Evolutionary conservation across 2,888 invertebrate species (phyloP).

Genomic region (Parnassius apollo): DNA sequence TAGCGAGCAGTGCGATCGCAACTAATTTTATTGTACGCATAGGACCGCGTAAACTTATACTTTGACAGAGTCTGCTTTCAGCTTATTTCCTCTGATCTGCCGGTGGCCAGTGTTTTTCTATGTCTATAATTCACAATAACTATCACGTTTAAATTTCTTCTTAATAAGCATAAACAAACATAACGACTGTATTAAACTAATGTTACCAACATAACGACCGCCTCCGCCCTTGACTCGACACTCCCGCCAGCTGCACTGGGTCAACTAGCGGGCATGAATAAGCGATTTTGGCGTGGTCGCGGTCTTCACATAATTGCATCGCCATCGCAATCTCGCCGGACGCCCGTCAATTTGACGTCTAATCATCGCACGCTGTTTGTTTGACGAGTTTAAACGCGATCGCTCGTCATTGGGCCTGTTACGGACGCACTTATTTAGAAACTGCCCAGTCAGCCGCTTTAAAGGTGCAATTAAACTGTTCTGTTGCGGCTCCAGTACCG

Average conservation of each 20-base stretch:
- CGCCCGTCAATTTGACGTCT: conserved; percentile 36
- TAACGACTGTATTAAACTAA: too few relatives aligned
- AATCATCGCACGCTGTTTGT: conserved; percentile 37
- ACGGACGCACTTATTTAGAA: conserved; percentile 13
- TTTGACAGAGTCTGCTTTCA: too few relatives aligned
- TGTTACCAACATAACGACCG: conserved; percentile 1
- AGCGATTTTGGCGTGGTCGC: conserved; percentile 54
- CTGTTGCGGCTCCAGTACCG: too few relatives aligned
- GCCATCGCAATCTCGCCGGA: conserved; percentile 31
- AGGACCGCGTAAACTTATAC: too few relatives aligned
- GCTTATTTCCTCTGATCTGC: too few relatives aligned
- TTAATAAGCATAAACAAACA: too few relatives aligned
- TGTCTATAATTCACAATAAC: too few relatives aligned
- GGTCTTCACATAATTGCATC: conserved; percentile 36
- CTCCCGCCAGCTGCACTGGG: conserved; percentile 52
- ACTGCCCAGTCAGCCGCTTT: conserved; percentile 23
- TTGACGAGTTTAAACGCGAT: conserved; percentile 37
- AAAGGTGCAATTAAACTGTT: conserved; percentile 17
- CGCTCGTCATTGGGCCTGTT: conserved; percentile 27
- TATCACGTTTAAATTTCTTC: too few relatives aligned
- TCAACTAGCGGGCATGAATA: conserved; percentile 75
- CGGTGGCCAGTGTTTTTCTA: too few relatives aligned
- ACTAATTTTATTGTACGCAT: too few relatives aligned
- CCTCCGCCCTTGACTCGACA: conserved; percentile 27
- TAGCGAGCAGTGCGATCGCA: too few relatives aligned